Evolutionary conservation across 2,797 vertebrate genomes (phyloP).

Genomic region (Aldrovandia affinis): DNA sequence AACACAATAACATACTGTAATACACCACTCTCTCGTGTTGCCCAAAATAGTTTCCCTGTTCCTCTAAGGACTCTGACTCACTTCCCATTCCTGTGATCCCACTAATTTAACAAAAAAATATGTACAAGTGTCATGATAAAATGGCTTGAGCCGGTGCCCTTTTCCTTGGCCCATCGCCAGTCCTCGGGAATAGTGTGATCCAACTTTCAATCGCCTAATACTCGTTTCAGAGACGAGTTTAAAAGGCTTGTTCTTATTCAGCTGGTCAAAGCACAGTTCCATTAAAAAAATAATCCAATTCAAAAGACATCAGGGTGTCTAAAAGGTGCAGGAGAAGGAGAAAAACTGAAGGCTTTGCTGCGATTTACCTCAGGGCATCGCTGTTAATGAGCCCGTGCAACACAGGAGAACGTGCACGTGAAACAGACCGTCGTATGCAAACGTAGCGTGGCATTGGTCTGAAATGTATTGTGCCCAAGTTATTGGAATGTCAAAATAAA

Average conservation of each 20-base stretch:
- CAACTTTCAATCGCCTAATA: not conserved
- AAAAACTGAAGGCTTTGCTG: not conserved
- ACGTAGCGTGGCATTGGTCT: not conserved
- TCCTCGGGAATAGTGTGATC: not conserved
- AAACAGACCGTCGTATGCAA: not conserved
- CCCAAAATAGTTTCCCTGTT: not conserved
- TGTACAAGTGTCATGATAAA: not conserved
- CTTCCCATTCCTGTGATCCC: not conserved
- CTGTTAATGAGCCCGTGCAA: slow-evolving; percentile 11
- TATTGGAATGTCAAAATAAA: slow-evolving; percentile 1
- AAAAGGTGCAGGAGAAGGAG: not conserved
- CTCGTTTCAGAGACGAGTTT: not conserved
- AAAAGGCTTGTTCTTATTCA: not conserved
- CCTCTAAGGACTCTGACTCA: not conserved
- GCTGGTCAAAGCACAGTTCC: not conserved
- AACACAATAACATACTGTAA: slow-evolving; percentile 14
- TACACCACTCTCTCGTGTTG: not conserved
- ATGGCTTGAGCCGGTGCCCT: not conserved
- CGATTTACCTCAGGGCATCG: not conserved
- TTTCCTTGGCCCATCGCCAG: too few relatives aligned
- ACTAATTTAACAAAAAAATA: not conserved
- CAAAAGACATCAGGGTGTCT: not conserved
- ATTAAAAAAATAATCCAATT: not conserved
- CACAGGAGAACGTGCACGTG: not conserved
- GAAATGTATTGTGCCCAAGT: not conserved